These are phyloP conservation scores for Tenrec ecaudatus DNA, from an alignment of 2,113 vertebrate genomes.

Conservation along the genomic window DNA sequence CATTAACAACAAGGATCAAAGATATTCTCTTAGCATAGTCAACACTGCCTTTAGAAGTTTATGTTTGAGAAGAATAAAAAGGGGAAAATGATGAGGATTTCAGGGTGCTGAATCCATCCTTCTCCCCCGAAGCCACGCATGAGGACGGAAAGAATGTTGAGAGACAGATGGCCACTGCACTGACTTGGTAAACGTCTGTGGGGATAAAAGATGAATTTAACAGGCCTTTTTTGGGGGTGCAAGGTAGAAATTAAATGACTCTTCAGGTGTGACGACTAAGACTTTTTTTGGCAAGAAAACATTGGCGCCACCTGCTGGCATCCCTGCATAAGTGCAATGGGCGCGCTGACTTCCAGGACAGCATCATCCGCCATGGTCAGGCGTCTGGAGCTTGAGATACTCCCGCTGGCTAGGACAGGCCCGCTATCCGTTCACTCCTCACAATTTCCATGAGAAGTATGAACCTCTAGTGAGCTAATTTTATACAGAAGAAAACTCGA, in stretches of 20 bases:
- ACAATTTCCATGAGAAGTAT: not conserved
- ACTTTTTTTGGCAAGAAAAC: not conserved
- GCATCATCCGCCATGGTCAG: not conserved
- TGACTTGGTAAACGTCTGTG: not conserved
- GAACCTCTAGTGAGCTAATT: not conserved
- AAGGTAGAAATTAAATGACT: not conserved
- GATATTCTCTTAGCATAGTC: not conserved
- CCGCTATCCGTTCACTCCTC: not conserved
- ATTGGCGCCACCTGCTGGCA: constrained; percentile 50
- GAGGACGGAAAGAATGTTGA: not conserved
- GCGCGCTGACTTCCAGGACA: not conserved
- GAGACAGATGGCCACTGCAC: not conserved
- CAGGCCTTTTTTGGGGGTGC: not conserved
- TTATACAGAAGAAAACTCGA: not conserved
- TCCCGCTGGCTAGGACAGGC: not conserved
- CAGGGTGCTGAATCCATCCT: not conserved
- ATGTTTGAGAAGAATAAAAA: constrained; percentile 41
- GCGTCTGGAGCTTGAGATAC: not conserved
- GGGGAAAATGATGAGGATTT: not conserved
- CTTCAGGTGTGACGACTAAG: too few relatives aligned
- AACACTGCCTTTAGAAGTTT: constrained; percentile 26
- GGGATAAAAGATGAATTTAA: not conserved
- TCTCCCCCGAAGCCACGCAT: not conserved
- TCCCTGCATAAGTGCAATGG: not conserved
- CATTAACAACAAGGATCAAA: constrained; percentile 21